Conservation (phyloP, 2,888 invertebrate species). For the Sesia bembeciformis region DNA sequence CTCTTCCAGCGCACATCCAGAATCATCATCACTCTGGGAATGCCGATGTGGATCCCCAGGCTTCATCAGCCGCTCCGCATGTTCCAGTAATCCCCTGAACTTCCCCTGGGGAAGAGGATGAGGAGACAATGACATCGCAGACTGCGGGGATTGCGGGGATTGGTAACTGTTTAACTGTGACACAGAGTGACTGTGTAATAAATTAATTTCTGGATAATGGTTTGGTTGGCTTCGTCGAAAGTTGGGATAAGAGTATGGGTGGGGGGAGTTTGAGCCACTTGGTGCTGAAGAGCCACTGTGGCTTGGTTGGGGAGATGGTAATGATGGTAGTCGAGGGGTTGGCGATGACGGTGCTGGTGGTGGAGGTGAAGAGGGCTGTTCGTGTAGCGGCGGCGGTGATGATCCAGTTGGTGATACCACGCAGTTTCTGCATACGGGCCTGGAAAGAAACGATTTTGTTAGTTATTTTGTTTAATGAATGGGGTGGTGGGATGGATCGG, state of each 20-base stretch:
- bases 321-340: constrained; percentile 40
- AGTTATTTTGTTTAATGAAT: no score
- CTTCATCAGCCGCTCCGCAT: constrained; percentile 76
- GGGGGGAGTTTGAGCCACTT: constrained; percentile 54
- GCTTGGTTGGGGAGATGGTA: constrained; percentile 55
- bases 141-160: constrained; percentile 56
- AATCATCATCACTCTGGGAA: constrained; percentile 97
- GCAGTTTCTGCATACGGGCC: constrained; percentile 89
- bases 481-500: no score
- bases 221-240: constrained; percentile 43
- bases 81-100: constrained; percentile 59
- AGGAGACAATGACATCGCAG: constrained; percentile 62
- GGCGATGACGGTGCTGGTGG: constrained; percentile 53
- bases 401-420: constrained; percentile 74
- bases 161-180: constrained; percentile 45
- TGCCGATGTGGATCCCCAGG: constrained; percentile 85
- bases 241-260: constrained; percentile 58
- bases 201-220: constrained; percentile 41
- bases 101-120: constrained; percentile 62
- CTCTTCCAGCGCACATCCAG: constrained; percentile 97
- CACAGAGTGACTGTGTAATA: constrained; percentile 44
- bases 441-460: constrained; percentile 35
- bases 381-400: constrained; percentile 55
- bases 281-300: constrained; percentile 53
- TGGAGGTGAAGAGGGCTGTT: constrained; percentile 48